These are phyloP conservation scores for Helicoverpa zea DNA, from an alignment of 1,140 invertebrate species.

Conservation along the genomic window DNA sequence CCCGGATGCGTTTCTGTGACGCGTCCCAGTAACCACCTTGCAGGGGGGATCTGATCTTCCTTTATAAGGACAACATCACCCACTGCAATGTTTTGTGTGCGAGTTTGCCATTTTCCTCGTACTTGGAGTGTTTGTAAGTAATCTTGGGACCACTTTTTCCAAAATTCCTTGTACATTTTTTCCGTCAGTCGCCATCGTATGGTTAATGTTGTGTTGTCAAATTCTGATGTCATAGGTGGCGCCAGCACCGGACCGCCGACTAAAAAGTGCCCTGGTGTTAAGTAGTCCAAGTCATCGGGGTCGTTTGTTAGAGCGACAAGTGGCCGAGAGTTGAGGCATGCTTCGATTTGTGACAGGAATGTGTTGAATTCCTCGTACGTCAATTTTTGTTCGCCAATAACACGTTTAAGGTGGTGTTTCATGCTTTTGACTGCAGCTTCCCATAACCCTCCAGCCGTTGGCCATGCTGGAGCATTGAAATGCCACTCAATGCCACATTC, in stretches of 20 bases:
- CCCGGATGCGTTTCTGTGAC: constrained; percentile 1
- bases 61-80: constrained; percentile 40
- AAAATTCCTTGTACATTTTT: constrained; percentile 48
- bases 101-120: constrained; percentile 37
- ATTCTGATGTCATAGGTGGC: background rate
- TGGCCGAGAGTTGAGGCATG: constrained; percentile 56
- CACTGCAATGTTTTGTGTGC: constrained; percentile 8
- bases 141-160: constrained; percentile 52
- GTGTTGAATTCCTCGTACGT: constrained; percentile 49
- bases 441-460: constrained; percentile 27
- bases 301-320: constrained; percentile 52
- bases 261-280: constrained; percentile 38
- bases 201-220: background rate
- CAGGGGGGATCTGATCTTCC: constrained; percentile 47
- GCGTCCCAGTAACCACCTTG: constrained; percentile 1
- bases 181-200: constrained; percentile 49
- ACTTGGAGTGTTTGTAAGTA: constrained; percentile 19
- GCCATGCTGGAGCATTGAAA: constrained; percentile 18
- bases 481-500: background rate
- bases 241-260: constrained; percentile 1
- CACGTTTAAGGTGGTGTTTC: background rate
- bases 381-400: constrained; percentile 53
- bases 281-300: constrained; percentile 55
- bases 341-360: constrained; percentile 63
- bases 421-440: constrained; percentile 11